Evolutionary conservation across 2,113 vertebrate genomes (phyloP).

Genomic region (Phylloscopus whistleri): DNA sequence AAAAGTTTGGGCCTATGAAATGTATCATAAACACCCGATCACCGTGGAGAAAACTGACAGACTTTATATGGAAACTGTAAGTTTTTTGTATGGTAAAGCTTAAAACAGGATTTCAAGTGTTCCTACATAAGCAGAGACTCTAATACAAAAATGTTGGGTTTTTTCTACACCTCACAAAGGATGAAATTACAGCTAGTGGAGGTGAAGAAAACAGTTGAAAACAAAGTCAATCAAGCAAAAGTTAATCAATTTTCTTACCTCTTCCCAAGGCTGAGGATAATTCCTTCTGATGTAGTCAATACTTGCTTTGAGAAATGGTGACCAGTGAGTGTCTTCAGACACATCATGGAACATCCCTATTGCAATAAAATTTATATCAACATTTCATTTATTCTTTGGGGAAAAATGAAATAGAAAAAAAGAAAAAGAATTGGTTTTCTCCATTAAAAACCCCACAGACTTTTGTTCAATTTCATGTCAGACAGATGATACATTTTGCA

Average conservation of each 20-base stretch:
- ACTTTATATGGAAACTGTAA: background rate
- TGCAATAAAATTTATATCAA: background rate
- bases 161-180: background rate
- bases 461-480: background rate
- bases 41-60: background rate
- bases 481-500: background rate
- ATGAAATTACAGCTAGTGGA: background rate
- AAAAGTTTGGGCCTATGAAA: background rate
- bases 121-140: background rate
- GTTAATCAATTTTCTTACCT: slow-evolving; percentile 43
- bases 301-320: slow-evolving; percentile 76
- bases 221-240: background rate
- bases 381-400: background rate
- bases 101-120: background rate
- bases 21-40: background rate
- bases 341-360: slow-evolving; percentile 72
- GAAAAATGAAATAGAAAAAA: background rate
- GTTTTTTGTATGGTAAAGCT: background rate
- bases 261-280: slow-evolving; percentile 75
- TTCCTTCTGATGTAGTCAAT: slow-evolving; percentile 72
- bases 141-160: background rate
- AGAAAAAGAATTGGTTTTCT: background rate
- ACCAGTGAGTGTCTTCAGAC: slow-evolving; percentile 79
- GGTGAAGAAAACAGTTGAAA: background rate
- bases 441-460: background rate